Evolutionary conservation across 1,140 invertebrate genomes (phyloP), one percentile per base, ranked within the genome.

Genomic region (Pantala flavescens): DNA sequence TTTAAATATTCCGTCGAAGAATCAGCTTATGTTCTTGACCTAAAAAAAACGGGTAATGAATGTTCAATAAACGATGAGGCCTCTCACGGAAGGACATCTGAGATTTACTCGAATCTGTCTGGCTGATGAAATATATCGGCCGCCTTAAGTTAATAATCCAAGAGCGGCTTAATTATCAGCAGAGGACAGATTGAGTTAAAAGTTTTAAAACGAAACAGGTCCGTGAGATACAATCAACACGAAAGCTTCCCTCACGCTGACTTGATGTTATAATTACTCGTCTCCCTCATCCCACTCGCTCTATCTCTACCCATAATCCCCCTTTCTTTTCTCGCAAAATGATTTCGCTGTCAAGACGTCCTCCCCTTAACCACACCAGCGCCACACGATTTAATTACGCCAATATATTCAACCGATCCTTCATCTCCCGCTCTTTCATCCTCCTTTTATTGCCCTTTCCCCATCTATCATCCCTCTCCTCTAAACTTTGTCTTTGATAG

Each of bases 251-350:
- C 28, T 36, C 49, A 16, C 49, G 12, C 49, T 63, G 3, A 14
- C 49, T 63, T 63, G 49, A 63, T 63, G 49, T 63, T 63, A 63
- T 63, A 63, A 63, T 63, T 63, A 63, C 49, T 16, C 49, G 49
- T 63, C 49, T 21, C n/a, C n/a, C 49, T 5, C 49, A 63, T 21
- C 3, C 49, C 49, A 63, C 12, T 63, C 12, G 3, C 49, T 21
- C n/a, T 63, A 63, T 21, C 49, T 21, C 12, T 16, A 19, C 49
- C n/a, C 49, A 16, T 21, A 16, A 19, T 63, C 49, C 49, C 49
- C 16, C 49, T 63, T 63, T 63, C 28, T 19, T 63, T 63, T 21
- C 49, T 16, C 14, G 49, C 16, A 63, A 63, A 49, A 21, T 21
- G n/a, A 63, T 63, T 63, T 63, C n/a, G 16, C n/a, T 63, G 49